phyloP scores from a whole-genome alignment of 2,888 invertebrate genomes.

The Catonia carolina region DNA sequence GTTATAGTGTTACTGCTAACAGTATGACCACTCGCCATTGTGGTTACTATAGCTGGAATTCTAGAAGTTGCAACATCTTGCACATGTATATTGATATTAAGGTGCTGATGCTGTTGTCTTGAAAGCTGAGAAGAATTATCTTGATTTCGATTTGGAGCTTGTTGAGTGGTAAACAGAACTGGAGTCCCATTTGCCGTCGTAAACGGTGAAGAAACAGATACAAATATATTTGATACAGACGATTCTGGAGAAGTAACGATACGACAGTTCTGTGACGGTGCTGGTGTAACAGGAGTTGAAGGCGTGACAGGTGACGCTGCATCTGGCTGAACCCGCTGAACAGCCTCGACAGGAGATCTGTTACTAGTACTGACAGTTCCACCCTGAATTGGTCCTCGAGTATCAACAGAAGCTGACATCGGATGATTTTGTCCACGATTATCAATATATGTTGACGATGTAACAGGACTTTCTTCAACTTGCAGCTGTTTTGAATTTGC shows the following conservation, averaged over 20 bases:
- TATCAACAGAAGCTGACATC: conserved; percentile 42
- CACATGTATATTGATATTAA: conserved; percentile 26
- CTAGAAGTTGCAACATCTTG: conserved; percentile 27
- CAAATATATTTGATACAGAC: conserved; percentile 20
- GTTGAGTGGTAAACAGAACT: conserved; percentile 2
- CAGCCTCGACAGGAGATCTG: conserved; percentile 58
- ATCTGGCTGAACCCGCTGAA: conserved; percentile 44
- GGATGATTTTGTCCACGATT: conserved; percentile 8
- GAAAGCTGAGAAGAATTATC: conserved; percentile 6
- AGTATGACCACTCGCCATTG: conserved; percentile 67
- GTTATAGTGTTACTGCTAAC: conserved; percentile 75
- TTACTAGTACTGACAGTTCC: conserved; percentile 79
- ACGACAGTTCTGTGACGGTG: conserved; percentile 39
- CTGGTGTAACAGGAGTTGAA: conserved; percentile 49
- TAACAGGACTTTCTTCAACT: conserved; percentile 50
- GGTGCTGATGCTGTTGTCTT: conserved; percentile 46
- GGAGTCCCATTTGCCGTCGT: conserved; percentile 14
- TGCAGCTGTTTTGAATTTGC: conserved; percentile 31
- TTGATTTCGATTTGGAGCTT: conserved; percentile 1
- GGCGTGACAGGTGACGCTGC: conserved; percentile 47
- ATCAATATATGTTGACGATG: conserved; percentile 57
- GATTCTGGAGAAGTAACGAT: conserved; percentile 24
- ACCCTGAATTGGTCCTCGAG: conserved; percentile 70
- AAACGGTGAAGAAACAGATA: conserved; percentile 23
- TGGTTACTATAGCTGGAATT: conserved; percentile 47